phyloP scores from a whole-genome alignment of 37 sponge, comb jelly and placozoan genomes.

The Diacarnus erythraeanus region DNA sequence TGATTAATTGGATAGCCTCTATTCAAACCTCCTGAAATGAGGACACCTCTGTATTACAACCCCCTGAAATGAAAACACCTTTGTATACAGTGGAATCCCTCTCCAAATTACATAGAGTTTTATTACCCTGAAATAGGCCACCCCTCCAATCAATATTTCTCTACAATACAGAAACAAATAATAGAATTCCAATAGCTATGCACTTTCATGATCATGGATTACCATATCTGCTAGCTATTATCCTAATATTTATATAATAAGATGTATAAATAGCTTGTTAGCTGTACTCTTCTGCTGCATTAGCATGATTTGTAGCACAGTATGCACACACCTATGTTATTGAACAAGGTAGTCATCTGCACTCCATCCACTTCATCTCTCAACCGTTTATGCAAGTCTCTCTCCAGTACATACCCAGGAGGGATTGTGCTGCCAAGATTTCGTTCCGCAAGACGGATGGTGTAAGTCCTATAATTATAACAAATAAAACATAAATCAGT shows the following conservation, averaged over 20 bases:
- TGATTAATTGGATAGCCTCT: too few relatives aligned
- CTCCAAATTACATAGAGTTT: too few relatives aligned
- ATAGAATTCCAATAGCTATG: neutral
- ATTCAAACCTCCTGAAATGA: too few relatives aligned
- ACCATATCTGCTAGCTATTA: too few relatives aligned
- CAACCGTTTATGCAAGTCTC: neutral
- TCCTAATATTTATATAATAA: too few relatives aligned
- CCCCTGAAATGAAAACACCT: too few relatives aligned
- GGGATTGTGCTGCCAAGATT: neutral
- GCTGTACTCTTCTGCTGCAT: neutral
- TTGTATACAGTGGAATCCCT: too few relatives aligned
- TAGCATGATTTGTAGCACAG: neutral
- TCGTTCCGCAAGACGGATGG: neutral
- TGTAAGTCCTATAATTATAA: neutral
- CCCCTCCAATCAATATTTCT: neutral
- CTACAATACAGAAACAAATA: neutral
- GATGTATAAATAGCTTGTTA: too few relatives aligned
- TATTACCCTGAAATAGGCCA: too few relatives aligned
- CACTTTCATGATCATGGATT: too few relatives aligned
- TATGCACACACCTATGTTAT: neutral
- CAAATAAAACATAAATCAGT: too few relatives aligned
- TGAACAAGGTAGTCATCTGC: neutral
- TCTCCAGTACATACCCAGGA: neutral
- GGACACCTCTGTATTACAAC: too few relatives aligned
- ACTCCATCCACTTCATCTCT: constrained; percentile 4